phyloP scores from a whole-genome alignment of 2,113 vertebrate species.

The Chlorodrepanis virens region DNA sequence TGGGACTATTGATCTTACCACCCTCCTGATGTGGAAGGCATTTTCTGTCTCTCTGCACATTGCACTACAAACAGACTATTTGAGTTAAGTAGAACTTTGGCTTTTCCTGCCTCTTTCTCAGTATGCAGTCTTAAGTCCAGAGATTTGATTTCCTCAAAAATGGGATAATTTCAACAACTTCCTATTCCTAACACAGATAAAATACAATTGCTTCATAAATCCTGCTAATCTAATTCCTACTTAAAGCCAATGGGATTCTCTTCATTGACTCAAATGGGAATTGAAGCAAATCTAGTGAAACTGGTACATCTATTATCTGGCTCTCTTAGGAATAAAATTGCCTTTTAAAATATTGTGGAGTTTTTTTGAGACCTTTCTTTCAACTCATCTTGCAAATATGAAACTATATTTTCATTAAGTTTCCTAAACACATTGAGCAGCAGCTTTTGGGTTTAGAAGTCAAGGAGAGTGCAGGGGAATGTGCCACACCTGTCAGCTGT shows the following conservation, averaged over 20 bases:
- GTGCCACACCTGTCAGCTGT: not conserved
- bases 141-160: not conserved
- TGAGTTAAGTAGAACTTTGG: not conserved
- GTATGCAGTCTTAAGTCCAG: not conserved
- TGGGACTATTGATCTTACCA: not conserved
- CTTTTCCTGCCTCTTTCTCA: not conserved
- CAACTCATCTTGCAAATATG: not conserved
- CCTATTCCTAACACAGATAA: not conserved
- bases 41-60: not conserved
- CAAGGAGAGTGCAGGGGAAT: not conserved
- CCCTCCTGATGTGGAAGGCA: not conserved
- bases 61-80: not conserved
- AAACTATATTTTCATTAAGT: not conserved
- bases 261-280: slow-evolving; percentile 28
- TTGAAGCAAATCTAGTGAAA: slow-evolving; percentile 34
- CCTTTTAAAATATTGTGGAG: not conserved
- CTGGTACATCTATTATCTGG: not conserved
- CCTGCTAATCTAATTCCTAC: slow-evolving; percentile 6
- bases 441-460: not conserved
- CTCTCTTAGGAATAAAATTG: slow-evolving; percentile 17
- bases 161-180: not conserved
- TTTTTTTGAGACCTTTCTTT: not conserved
- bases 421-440: not conserved
- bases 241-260: slow-evolving; percentile 16
- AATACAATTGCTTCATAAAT: slow-evolving; percentile 26